Percentiles rank a stretch among this genome's conserved stretches.
Conservation (phyloP, 2,888 invertebrate species). For the Chirona hameri region DNA sequence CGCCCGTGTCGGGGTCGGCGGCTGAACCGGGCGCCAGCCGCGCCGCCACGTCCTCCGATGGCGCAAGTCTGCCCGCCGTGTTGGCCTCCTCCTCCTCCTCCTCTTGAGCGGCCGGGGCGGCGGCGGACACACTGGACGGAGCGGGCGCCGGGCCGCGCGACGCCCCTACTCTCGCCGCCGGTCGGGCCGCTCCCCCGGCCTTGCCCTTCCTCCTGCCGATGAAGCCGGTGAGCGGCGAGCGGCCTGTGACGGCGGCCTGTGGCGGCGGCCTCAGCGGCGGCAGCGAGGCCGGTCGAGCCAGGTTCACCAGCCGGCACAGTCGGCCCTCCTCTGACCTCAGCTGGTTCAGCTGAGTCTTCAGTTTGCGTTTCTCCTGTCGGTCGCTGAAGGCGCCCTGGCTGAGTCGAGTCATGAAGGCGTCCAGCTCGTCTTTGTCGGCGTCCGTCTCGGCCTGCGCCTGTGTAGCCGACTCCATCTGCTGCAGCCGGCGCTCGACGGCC, state of each 20-base stretch:
- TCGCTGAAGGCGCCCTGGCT: constrained; percentile 48
- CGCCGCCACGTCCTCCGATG: background rate
- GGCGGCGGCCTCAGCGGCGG: constrained; percentile 40
- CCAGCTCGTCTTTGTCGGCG: constrained; percentile 67
- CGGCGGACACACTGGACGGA: no score
- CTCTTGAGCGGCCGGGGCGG: background rate
- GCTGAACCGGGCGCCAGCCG: background rate
- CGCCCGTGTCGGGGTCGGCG: no score
- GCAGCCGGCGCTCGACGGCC: constrained; percentile 57
- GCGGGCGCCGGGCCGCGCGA: no score
- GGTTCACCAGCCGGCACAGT: constrained; percentile 65
- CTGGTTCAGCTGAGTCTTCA: constrained; percentile 61
- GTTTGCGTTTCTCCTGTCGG: constrained; percentile 47
- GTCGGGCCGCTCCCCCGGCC: background rate
- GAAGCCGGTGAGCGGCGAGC: constrained; percentile 14
- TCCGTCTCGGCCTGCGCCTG: constrained; percentile 24
- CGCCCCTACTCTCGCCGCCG: no score
- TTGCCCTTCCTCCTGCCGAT: background rate
- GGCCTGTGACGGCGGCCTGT: background rate
- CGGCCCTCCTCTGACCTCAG: constrained; percentile 65
- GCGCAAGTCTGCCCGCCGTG: background rate
- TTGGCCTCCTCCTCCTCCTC: background rate
- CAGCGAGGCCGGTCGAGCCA: constrained; percentile 52
- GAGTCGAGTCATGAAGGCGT: constrained; percentile 68
- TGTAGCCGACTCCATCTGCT: constrained; percentile 41